Base-by-base conservation (phyloP, 2,888 invertebrate species). In the Pachydiplax longipennis region DNA sequence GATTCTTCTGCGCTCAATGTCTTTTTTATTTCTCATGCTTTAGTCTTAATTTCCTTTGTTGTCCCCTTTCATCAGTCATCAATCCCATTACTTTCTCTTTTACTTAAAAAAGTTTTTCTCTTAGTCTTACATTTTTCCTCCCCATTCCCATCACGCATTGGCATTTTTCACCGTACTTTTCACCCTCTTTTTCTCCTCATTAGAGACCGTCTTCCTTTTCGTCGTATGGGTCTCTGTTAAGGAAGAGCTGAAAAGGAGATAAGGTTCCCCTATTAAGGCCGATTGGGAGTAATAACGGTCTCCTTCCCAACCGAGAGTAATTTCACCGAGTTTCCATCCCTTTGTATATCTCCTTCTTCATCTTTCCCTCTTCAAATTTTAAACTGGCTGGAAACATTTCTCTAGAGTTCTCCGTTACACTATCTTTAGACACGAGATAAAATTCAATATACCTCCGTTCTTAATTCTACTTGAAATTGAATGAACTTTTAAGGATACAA, bases 111-210 rank as follows among this genome's bases (percentile, higher is more conserved):
- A 22, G 15, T 80, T 25, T 13, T 37, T 18, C 31, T n/a, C 35
- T 31, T 15, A 35, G 13, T 31, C 5, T 35, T 18, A 5, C 53
- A 22, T 35, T 35, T 6, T 18, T 35, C 58, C 37, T 37, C 2
- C 37, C 37, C 44, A 58, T 0, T 44, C 53, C 58, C 15, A 15
- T 58, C 0, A 35, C 37, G 13, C 80, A 35, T 65, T 25, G 22
- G 37, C 81, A 35, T 81, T 44, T 37, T 37, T 65, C 87, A 13
- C 87, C 87, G 61, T 53, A 87, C 87, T 87, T 87, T 87, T 87
- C 87, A 61, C 87, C 37, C 87, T 87, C 87, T 61, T 87, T 87
- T 87, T 61, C 87, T 87, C 87, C 87, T 87, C 87, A 65, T 87
- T 65, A 87, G 61, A 87, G 18, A 10, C 61, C 35, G 61, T 35